A percentile compares a stretch with the other conserved stretches of the same genome.
These are phyloP conservation scores for Escarpia spicata DNA, from an alignment of 2,888 invertebrate species.

Conservation along the genomic window DNA sequence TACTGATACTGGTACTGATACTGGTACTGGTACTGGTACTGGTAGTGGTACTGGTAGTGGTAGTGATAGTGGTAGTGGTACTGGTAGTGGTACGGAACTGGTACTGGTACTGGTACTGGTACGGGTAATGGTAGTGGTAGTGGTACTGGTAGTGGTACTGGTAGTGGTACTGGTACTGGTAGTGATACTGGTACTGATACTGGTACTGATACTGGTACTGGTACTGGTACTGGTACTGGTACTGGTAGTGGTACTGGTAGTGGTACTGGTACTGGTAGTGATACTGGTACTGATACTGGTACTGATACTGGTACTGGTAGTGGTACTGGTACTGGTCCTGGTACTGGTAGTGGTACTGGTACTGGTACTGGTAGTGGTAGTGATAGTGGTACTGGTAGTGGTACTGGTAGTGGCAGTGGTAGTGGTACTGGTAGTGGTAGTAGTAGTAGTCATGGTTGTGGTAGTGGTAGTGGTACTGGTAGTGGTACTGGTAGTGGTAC, in stretches of 20 bases:
- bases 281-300: background rate
- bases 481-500: conserved; percentile 17
- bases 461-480: background rate
- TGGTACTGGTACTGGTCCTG: background rate
- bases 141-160: background rate
- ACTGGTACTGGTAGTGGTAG: background rate
- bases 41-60: conserved; percentile 23
- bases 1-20: background rate
- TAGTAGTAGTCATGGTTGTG: background rate
- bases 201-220: background rate
- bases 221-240: background rate
- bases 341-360: background rate
- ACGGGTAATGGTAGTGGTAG: background rate
- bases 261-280: conserved; percentile 7
- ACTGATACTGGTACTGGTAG: background rate
- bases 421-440: conserved; percentile 21
- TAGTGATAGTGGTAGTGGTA: conserved; percentile 27
- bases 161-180: background rate
- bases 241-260: conserved; percentile 7
- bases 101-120: too few species aligned
- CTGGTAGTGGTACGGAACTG: conserved; percentile 21
- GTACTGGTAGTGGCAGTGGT: background rate
- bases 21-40: background rate
- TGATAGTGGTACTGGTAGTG: background rate
- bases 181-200: background rate